phyloP scores from a whole-genome alignment of 64 coral and sea anemone species.

The Porites lutea region DNA sequence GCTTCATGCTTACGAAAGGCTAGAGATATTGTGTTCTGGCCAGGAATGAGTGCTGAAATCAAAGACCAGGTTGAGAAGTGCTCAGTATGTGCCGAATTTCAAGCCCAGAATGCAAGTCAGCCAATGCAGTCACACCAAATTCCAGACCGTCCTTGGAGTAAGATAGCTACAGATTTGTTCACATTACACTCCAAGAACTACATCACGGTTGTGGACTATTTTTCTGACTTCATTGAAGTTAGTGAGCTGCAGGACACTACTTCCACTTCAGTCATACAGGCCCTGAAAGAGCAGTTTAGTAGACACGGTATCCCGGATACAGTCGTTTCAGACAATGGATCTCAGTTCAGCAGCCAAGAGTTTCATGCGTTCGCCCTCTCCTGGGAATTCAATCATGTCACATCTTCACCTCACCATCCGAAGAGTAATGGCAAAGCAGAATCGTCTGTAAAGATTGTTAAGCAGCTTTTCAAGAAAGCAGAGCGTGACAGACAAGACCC shows the following conservation, averaged over 20 bases:
- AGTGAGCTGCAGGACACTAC: constrained; percentile 12
- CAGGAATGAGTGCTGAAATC: constrained; percentile 67
- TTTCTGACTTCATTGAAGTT: constrained; percentile 74
- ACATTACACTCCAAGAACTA: constrained; percentile 56
- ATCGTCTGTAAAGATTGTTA: too few relatives aligned
- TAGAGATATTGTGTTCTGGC: too few relatives aligned
- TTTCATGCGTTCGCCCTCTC: too few relatives aligned
- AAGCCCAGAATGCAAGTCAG: constrained; percentile 62
- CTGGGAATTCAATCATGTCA: too few relatives aligned
- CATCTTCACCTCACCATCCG: too few relatives aligned
- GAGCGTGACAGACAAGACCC: too few relatives aligned
- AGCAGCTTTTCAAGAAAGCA: too few relatives aligned
- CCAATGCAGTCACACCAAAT: constrained; percentile 79
- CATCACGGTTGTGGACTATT: constrained; percentile 61
- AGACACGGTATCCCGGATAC: too few relatives aligned
- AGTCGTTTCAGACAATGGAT: too few relatives aligned
- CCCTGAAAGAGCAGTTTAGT: constrained; percentile 56
- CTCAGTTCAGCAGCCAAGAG: too few relatives aligned
- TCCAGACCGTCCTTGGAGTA: constrained; percentile 72
- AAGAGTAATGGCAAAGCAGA: too few relatives aligned
- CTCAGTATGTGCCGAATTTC: constrained; percentile 73
- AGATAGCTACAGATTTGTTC: constrained; percentile 45
- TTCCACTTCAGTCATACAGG: constrained; percentile 57
- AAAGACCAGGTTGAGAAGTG: constrained; percentile 58
- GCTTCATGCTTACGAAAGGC: too few relatives aligned